phyloP scores from a whole-genome alignment of 2,113 vertebrate species.

The Psephotus haematonotus region DNA sequence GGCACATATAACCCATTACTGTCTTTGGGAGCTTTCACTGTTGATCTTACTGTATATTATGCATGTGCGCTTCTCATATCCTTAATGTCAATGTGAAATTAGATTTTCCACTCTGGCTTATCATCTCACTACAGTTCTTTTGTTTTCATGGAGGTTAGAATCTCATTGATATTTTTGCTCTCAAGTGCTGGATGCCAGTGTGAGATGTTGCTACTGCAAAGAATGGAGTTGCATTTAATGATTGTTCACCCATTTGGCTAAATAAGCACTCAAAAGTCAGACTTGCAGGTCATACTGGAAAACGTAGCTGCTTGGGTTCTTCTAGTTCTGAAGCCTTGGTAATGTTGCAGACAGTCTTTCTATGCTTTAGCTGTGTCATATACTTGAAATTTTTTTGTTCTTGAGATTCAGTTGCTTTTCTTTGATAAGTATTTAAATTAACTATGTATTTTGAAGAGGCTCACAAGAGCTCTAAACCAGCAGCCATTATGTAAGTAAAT shows the following conservation, averaged over 20 bases:
- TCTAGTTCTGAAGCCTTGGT: neutral
- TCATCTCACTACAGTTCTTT: neutral
- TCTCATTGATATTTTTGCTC: neutral
- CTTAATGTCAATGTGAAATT: neutral
- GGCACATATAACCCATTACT: neutral
- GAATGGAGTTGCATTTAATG: neutral
- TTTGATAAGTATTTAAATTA: neutral
- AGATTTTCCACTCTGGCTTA: neutral
- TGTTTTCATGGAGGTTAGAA: neutral
- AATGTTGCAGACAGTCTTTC: neutral
- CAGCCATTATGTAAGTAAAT: neutral
- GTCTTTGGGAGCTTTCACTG: neutral
- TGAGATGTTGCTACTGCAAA: neutral
- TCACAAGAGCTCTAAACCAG: neutral
- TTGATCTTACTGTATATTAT: neutral
- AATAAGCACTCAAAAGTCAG: neutral
- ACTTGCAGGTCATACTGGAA: neutral
- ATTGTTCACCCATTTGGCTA: neutral
- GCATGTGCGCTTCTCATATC: neutral
- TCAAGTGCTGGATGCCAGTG: accelerated
- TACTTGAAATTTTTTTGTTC: neutral
- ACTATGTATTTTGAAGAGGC: neutral
- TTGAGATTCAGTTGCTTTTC: neutral
- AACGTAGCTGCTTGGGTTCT: neutral
- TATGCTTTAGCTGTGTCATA: neutral